Conservation (phyloP, 2,797 vertebrate genomes). For the Danio aesculapii region DNA sequence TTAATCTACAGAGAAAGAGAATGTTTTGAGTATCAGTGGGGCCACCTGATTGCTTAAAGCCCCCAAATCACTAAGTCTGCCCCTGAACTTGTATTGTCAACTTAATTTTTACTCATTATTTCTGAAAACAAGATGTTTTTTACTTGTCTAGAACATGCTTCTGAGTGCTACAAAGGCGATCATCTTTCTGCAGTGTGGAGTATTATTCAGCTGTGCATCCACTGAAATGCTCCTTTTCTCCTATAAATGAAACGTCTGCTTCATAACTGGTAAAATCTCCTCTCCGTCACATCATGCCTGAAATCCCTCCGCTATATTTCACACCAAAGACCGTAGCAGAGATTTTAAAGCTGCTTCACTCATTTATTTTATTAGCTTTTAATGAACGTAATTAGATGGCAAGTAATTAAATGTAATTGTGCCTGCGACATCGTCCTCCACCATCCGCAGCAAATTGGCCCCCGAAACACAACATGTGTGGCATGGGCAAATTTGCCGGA, state of each 20-base stretch:
- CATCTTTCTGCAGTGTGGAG: too few species aligned
- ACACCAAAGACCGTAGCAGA: slow-evolving; percentile 86
- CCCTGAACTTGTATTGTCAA: too few species aligned
- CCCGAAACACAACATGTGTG: slow-evolving; percentile 88
- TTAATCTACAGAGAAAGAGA: too few species aligned
- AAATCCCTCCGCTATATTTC: slow-evolving; percentile 95
- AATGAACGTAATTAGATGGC: slow-evolving; percentile 99
- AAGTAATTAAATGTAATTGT: slow-evolving; percentile 99
- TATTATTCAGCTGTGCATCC: too few species aligned
- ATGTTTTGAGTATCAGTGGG: too few species aligned
- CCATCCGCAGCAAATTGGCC: slow-evolving; percentile 90
- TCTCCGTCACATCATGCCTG: slow-evolving; percentile 74
- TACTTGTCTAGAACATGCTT: too few species aligned
- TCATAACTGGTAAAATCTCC: slow-evolving; percentile 52
- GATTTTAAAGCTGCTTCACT: slow-evolving; percentile 93
- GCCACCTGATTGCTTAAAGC: too few species aligned
- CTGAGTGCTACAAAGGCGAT: too few species aligned
- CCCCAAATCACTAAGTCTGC: too few species aligned
- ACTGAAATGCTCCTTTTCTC: too few species aligned
- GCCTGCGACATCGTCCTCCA: slow-evolving; percentile 85
- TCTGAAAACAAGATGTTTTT: too few species aligned
- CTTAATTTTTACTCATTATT: too few species aligned
- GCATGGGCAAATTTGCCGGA: slow-evolving; percentile 95
- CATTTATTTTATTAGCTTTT: slow-evolving; percentile 99
- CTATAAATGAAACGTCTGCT: slow-evolving; percentile 76